Percentiles rank a stretch among this genome's conserved stretches.
Evolutionary conservation across 2,888 invertebrate species (phyloP).

Genomic region (Marronus borbonicus): DNA sequence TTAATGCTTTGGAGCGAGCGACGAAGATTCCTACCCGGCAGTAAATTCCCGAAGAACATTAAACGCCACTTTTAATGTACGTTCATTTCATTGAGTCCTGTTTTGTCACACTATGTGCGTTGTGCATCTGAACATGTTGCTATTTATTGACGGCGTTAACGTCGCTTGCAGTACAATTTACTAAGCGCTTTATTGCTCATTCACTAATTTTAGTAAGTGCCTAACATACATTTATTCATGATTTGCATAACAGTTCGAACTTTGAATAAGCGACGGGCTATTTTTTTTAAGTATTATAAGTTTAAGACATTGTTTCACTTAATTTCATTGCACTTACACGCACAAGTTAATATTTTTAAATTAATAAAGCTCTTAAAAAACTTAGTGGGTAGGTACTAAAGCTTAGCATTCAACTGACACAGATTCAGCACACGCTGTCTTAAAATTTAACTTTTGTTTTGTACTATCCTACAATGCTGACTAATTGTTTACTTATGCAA

Average conservation of each 20-base stretch:
- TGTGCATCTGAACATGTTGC: slow-evolving; percentile 30
- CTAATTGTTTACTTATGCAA: no score
- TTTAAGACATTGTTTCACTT: no score
- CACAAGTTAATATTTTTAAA: no score
- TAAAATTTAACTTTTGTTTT: no score
- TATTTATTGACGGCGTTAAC: slow-evolving; percentile 33
- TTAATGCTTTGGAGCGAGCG: slow-evolving; percentile 49
- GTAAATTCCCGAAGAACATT: slow-evolving; percentile 48
- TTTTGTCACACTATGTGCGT: slow-evolving; percentile 37
- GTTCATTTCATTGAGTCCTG: slow-evolving; percentile 43
- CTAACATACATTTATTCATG: slow-evolving; percentile 17
- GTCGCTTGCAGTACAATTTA: slow-evolving; percentile 30
- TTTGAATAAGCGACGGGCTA: not conserved
- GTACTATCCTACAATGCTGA: no score
- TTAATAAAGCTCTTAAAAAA: no score
- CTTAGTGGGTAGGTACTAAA: no score
- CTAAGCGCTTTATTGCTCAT: slow-evolving; percentile 35
- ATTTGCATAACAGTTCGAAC: slow-evolving; percentile 9
- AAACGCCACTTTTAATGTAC: slow-evolving; percentile 46
- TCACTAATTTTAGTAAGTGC: slow-evolving; percentile 24
- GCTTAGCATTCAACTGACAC: no score
- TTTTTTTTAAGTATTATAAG: no score
- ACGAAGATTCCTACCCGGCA: slow-evolving; percentile 47
- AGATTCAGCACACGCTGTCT: no score
- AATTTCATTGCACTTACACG: no score